Conservation (phyloP, 1,140 invertebrate genomes). For the Microvelia longipes region DNA sequence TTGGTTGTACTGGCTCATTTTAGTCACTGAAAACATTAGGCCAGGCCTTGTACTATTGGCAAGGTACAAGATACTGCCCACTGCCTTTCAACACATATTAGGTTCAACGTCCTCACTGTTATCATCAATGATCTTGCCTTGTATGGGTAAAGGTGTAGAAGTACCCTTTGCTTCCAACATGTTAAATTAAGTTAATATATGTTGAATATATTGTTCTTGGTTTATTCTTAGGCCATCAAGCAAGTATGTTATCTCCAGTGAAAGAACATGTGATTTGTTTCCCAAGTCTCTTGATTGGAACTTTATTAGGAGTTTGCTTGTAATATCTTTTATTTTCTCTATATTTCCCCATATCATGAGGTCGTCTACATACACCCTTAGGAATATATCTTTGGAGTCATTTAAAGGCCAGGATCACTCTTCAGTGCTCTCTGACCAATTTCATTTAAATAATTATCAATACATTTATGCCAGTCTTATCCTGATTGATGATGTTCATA, state of each 20-base stretch:
- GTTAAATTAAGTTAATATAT: background rate
- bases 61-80: background rate
- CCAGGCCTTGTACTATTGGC: background rate
- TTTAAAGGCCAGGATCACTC: background rate
- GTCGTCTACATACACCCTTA: background rate
- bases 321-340: background rate
- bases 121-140: background rate
- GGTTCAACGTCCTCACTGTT: background rate
- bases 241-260: background rate
- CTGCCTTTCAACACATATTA: background rate
- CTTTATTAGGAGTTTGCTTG: background rate
- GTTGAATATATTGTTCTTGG: background rate
- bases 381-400: background rate
- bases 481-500: background rate
- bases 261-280: background rate
- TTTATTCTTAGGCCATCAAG: background rate
- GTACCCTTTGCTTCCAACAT: background rate
- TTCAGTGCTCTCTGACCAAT: background rate
- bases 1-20: background rate
- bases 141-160: background rate
- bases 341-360: background rate
- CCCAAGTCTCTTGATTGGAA: background rate
- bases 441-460: background rate
- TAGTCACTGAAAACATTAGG: background rate
- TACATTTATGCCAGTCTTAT: background rate